Base-by-base conservation (phyloP, 2,797 vertebrate species). In the Smutsia gigantea region DNA sequence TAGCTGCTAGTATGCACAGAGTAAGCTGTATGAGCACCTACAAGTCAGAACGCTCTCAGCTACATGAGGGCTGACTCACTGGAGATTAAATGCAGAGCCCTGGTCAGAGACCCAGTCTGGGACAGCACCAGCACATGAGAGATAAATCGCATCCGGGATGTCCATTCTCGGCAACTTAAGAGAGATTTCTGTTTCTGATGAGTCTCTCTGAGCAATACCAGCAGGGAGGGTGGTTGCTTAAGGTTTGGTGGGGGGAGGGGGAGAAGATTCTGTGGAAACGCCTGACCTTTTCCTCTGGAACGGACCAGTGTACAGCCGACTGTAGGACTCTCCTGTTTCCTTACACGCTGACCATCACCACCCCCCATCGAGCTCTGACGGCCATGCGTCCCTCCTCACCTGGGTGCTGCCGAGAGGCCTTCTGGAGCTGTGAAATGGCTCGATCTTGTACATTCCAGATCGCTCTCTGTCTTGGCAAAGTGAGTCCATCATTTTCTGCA, bases 51-150 rank as follows among this genome's bases (percentile, higher is more conserved):
- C 29, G 0, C 4, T 15, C 23, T 0, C 1, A 13, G 21, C 42
- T 2, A 9, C 5, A 1, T 21, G 4, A 51, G 23, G 2, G 11
- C 31, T 37, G 23, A 8, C 0, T 5, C 1, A 6, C 4, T n/a
- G 19, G 57, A 39, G 51, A 15, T n/a, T 15, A 46, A 49, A 46
- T 2, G 7, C 6, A n/a, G 19, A 25, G 9, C 11, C 0, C 27
- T 19, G 31, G 25, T 23, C 71, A 46, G 63, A 63, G 27, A 11
- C 8, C 1, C 1, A 1, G 12, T 4, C 11, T 5, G 4, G 19
- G 6, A 37, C 14, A 66, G 34, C 21, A 7, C 4, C 27, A 29
- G 9, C 7, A 18, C 4, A 1, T 1, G 3, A 57, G 9, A 66
- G n/a, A 13, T 7, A 7, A 25, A 21, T 29, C 11, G 42, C 31